Evolutionary conservation across 2,797 vertebrate species (phyloP), one percentile per base, ranked within the genome.

Genomic region (Botia kubotai): DNA sequence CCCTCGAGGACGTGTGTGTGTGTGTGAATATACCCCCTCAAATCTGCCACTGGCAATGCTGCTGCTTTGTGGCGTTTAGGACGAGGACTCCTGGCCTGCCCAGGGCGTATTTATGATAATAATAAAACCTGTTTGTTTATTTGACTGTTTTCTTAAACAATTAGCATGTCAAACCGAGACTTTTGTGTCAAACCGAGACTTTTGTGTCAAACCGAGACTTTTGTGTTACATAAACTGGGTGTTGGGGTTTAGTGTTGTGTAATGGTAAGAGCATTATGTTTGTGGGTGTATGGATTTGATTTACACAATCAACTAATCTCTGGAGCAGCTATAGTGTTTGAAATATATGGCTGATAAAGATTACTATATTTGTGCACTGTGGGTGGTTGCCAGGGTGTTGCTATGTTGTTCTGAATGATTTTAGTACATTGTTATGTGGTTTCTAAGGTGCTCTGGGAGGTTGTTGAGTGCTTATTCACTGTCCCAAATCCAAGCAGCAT

Each of bases 121-220:
- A 94, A 92, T 93, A 93, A 94, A 94, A 89, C 90, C 23, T 26
- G 23, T 26, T 26, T 92, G 91, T 93, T 93, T 93, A 93, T 92
- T 89, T 29, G 83, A 90, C 89, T 91, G 90, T 92, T 88, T 91
- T 87, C 89, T 90, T 92, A 91, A 87, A 94, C 94, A 93, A 93
- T 93, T 92, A 91, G 86, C 23, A 26, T 26, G 23, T 26, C 85
- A 77, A 87, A 88, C 87, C 89, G 85, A 89, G 90, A 26, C 5
- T 90, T 26, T 26, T 26, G 23, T 26, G 90, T 93, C 85, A 77
- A 87, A 88, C 87, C 89, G 85, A 89, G 90, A 26, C 5, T 90
- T 92, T 91, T 92, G 86, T 87, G 90, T 93, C 85, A 77, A 87
- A 88, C 87, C 89, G 85, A 89, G 90, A 26, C 5, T 90, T 92